Base-by-base conservation (phyloP, 2,797 vertebrate genomes). In the Heterohyrax brucei region DNA sequence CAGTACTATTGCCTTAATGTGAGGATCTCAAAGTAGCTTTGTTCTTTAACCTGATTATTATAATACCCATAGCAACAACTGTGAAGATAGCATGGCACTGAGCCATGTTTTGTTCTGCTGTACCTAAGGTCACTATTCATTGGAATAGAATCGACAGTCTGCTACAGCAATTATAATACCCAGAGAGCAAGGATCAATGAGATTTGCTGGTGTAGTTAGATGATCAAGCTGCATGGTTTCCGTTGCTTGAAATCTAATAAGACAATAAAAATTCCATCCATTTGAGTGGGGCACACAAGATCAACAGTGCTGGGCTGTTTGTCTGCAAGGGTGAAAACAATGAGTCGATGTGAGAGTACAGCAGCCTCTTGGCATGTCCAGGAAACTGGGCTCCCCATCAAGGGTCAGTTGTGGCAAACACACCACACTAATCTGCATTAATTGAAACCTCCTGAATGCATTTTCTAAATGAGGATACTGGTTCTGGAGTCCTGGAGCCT, bases 231-330 rank as follows among this genome's bases (percentile, higher is more conserved):
- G 76, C 13, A 44, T 50, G 22, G n/a, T 72, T 79, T 91, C 83
- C 79, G 44, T 61, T 93, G 14, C 61, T 62, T 70, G 46, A 92
- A 96, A 77, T 13, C 9, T 85, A 85, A 91, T 62, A 56, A 91
- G 62, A 61, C 48, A 87, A 80, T 59, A 80, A 80, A 72, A 46
- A 59, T 81, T 94, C 62, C 21, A 77, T 83, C 59, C 53, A 24
- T 72, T 73, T 75, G 70, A 91, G 64, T 10, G 70, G 33, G 48
- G 24, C 18, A 5, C 30, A 26, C 48, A 89, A 88, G 73, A 53
- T 33, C 61, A 85, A 33, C 3, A 75, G n/a, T 4, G 28, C 83
- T 19, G 12, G 46, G 64, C 10, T 66, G 64, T 66, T 30, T 66
- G 64, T 28, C 7, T 14, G 26, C n/a, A 14, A 50, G 1, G 44